Conservation (phyloP, 1,140 invertebrate genomes). For the Nasonia vitripennis region DNA sequence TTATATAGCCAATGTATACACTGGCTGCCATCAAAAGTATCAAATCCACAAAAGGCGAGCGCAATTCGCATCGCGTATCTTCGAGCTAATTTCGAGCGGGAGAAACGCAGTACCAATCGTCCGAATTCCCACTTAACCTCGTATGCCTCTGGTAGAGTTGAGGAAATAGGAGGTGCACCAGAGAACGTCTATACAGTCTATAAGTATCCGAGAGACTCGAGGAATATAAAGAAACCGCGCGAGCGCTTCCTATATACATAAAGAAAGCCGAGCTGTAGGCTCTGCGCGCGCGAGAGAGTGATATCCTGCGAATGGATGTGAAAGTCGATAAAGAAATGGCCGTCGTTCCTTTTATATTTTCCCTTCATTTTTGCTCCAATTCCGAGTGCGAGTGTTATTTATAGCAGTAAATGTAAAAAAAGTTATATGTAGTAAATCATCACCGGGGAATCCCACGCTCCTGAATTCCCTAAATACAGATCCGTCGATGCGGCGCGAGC, state of each 20-base stretch:
- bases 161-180: slow-evolving; percentile 14
- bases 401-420: too few species aligned
- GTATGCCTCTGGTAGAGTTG: not conserved
- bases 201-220: not conserved
- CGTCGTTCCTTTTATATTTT: not conserved
- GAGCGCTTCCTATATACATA: not conserved
- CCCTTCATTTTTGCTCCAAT: slow-evolving; percentile 32
- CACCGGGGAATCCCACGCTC: slow-evolving; percentile 15
- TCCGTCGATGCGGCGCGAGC: not conserved
- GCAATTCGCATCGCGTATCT: too few species aligned
- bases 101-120: not conserved
- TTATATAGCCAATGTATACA: too few species aligned
- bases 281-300: not conserved
- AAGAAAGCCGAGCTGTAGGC: not conserved
- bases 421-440: too few species aligned
- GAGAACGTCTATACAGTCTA: not conserved
- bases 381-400: not conserved
- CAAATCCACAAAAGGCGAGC: too few species aligned
- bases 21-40: too few species aligned
- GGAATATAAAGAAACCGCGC: not conserved
- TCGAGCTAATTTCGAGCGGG: not conserved
- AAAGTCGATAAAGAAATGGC: slow-evolving; percentile 31
- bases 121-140: not conserved
- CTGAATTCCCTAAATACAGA: slow-evolving; percentile 4
- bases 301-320: slow-evolving; percentile 35